A percentile compares a stretch with the other conserved stretches of the same genome.
Conservation (phyloP, 2,888 invertebrate genomes). For the Dasypolia templi region DNA sequence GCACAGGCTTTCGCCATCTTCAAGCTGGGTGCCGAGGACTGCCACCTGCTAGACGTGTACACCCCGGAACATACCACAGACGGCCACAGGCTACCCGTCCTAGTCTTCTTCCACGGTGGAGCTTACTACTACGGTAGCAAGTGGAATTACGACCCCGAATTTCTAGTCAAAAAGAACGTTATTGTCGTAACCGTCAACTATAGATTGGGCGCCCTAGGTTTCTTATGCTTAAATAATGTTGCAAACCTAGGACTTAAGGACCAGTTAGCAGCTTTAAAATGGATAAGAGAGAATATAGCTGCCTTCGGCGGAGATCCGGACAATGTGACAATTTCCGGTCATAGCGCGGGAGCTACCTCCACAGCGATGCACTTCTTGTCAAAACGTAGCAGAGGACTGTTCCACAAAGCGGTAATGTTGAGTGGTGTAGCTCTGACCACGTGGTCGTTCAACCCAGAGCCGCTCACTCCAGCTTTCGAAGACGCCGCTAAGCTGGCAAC, state of each 20-base stretch:
- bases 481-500: constrained; percentile 79
- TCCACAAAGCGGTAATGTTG: constrained; percentile 84
- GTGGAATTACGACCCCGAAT: constrained; percentile 84
- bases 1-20: constrained; percentile 77
- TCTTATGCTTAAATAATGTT: constrained; percentile 81
- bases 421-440: constrained; percentile 82
- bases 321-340: constrained; percentile 85
- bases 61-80: constrained; percentile 71
- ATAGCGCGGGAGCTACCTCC: constrained; percentile 85
- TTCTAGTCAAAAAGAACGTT: constrained; percentile 81
- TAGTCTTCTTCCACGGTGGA: constrained; percentile 86
- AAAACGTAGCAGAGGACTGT: constrained; percentile 78
- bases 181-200: constrained; percentile 83
- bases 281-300: constrained; percentile 83
- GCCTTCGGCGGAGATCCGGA: constrained; percentile 87
- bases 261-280: constrained; percentile 84
- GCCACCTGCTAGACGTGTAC: constrained; percentile 83
- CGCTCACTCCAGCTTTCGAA: constrained; percentile 72
- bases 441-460: constrained; percentile 84
- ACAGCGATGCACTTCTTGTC: constrained; percentile 84
- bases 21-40: constrained; percentile 81
- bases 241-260: constrained; percentile 86
- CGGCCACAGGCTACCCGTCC: constrained; percentile 76
- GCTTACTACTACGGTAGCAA: constrained; percentile 86
- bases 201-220: constrained; percentile 83